Conservation (phyloP, 2,888 invertebrate species). For the Antheraea yamamai region DNA sequence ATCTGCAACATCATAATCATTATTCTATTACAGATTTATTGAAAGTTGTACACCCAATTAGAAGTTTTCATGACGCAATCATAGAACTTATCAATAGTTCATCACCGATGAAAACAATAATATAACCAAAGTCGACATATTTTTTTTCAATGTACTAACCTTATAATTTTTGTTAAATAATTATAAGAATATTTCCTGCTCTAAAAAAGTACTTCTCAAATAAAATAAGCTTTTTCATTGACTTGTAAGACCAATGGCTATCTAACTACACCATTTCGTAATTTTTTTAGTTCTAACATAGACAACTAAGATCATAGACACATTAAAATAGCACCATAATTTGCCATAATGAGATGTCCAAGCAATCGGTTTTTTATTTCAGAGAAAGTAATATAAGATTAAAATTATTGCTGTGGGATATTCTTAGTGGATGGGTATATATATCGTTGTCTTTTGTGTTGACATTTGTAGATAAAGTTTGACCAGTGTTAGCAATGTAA, state of each 20-base stretch:
- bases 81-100: conserved; percentile 66
- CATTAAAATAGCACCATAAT: background rate
- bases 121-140: conserved; percentile 63
- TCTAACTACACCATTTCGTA: conserved; percentile 43
- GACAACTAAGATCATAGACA: conserved; percentile 3
- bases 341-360: background rate
- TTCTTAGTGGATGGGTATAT: no score
- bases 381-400: no score
- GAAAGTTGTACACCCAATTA: conserved; percentile 34
- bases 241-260: conserved; percentile 66
- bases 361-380: no score
- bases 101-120: conserved; percentile 72
- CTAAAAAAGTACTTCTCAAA: conserved; percentile 26
- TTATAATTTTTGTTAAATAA: conserved; percentile 32
- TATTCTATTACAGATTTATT: background rate
- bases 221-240: conserved; percentile 24
- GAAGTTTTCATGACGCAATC: conserved; percentile 80
- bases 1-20: conserved; percentile 13
- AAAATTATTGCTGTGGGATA: no score
- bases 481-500: no score
- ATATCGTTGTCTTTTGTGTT: no score
- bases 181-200: conserved; percentile 28
- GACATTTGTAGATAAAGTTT: no score
- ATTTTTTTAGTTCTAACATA: background rate
- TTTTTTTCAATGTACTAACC: conserved; percentile 49